Evolutionary conservation across 2,888 invertebrate species (phyloP).

Genomic region (Caenorhabditis japonica): DNA sequence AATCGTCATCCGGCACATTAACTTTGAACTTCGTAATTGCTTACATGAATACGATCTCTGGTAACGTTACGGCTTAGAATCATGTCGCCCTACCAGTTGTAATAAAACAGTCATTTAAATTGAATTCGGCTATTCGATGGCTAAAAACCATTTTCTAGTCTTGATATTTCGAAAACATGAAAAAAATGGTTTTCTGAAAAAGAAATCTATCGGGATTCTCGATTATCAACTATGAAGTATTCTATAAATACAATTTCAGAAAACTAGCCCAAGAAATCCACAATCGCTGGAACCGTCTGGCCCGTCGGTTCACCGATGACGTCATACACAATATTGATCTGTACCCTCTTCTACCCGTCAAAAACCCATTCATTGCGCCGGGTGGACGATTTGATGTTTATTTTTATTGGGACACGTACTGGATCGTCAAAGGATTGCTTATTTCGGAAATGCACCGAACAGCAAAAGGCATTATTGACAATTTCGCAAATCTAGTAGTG

Average conservation of each 20-base stretch:
- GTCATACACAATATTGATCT: slow-evolving; percentile 71
- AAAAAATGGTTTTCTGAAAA: no score
- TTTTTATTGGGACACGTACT: slow-evolving; percentile 96
- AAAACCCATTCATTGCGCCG: slow-evolving; percentile 83
- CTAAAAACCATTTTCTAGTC: no score
- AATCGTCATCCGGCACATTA: no score
- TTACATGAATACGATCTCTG: no score
- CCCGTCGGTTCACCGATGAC: slow-evolving; percentile 63
- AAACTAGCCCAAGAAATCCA: slow-evolving; percentile 59
- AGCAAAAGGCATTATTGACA: slow-evolving; percentile 86
- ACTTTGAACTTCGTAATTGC: no score
- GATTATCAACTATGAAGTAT: not conserved
- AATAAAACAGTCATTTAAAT: no score
- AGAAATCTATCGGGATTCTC: no score
- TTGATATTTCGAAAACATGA: no score
- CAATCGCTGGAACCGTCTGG: slow-evolving; percentile 58
- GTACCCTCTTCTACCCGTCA: slow-evolving; percentile 89
- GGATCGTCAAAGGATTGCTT: slow-evolving; percentile 88
- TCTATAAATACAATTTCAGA: slow-evolving; percentile 30
- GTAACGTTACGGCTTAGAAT: no score
- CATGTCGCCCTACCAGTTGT: no score
- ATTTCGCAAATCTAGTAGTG: slow-evolving; percentile 87
- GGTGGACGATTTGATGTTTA: slow-evolving; percentile 82
- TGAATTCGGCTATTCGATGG: no score
- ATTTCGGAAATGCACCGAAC: slow-evolving; percentile 88